These are phyloP conservation scores for Callipepla squamata DNA, from an alignment of 2,113 vertebrate genomes.

Conservation along the genomic window DNA sequence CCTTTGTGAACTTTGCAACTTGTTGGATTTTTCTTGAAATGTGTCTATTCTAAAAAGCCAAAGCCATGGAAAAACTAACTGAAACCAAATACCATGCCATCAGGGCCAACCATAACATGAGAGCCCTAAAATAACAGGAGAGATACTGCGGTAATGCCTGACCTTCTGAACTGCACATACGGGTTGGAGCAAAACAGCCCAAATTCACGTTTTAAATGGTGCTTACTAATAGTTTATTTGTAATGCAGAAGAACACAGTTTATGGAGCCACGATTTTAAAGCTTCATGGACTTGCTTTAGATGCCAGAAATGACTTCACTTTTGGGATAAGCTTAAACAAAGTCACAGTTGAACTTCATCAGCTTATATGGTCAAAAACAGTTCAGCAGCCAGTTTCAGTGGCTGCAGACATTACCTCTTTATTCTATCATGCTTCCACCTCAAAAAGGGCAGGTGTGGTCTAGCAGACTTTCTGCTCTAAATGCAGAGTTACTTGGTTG, in stretches of 20 bases:
- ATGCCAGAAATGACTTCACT: conserved; percentile 58
- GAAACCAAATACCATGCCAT: conserved; percentile 72
- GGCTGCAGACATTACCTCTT: conserved; percentile 34
- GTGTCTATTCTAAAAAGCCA: conserved; percentile 69
- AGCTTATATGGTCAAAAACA: conserved; percentile 56
- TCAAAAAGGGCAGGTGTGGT: neutral
- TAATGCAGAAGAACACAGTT: conserved; percentile 21
- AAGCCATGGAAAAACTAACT: conserved; percentile 75
- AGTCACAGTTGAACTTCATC: conserved; percentile 48
- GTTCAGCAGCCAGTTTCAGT: conserved; percentile 16
- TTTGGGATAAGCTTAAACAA: conserved; percentile 42
- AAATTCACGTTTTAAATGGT: conserved; percentile 21
- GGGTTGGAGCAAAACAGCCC: conserved; percentile 66
- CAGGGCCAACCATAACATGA: conserved; percentile 73
- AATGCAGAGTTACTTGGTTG: neutral
- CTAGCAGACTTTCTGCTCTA: neutral
- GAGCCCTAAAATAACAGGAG: conserved; percentile 78
- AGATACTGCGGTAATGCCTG: conserved; percentile 72
- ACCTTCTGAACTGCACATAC: conserved; percentile 72
- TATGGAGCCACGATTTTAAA: conserved; percentile 37
- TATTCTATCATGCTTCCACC: neutral
- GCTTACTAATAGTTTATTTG: conserved; percentile 40
- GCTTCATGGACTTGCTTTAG: neutral
- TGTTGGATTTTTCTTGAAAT: conserved; percentile 70
- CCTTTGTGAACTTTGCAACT: conserved; percentile 58